Evolutionary conservation across 2,797 vertebrate species (phyloP).

Genomic region (Scomberomorus guttatus): DNA sequence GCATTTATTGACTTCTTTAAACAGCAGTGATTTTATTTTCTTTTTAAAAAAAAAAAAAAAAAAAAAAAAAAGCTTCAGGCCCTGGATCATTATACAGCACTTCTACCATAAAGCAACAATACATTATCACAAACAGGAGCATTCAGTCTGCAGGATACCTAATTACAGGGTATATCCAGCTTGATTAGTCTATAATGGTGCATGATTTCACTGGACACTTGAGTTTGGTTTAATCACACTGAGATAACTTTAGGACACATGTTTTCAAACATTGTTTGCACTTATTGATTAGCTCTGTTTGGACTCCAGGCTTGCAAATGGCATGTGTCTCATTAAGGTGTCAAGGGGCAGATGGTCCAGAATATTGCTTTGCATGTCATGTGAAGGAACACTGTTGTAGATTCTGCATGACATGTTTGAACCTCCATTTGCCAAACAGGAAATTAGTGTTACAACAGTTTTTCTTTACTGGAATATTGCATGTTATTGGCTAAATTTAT

Average conservation of each 20-base stretch:
- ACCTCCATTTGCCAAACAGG: not conserved
- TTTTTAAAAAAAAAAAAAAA: too few relatives aligned
- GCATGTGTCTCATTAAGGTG: not conserved
- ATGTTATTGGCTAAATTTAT: not conserved
- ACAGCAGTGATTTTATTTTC: not conserved
- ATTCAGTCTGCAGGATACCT: too few relatives aligned
- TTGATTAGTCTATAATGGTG: not conserved
- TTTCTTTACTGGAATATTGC: not conserved
- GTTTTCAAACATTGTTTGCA: not conserved
- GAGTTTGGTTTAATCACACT: not conserved
- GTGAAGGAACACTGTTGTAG: not conserved
- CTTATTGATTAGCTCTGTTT: conserved; percentile 34
- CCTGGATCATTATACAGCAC: not conserved
- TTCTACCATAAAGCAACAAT: not conserved
- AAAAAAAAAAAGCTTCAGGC: too few relatives aligned
- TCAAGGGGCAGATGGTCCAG: conserved; percentile 11
- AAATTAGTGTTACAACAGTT: not conserved
- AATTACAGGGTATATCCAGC: too few relatives aligned
- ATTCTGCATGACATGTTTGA: not conserved
- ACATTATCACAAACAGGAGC: not conserved
- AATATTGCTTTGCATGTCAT: conserved; percentile 2
- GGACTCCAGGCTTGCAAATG: not conserved
- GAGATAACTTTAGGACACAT: not conserved
- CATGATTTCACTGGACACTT: not conserved
- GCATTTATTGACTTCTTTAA: not conserved